Base-by-base conservation (phyloP, 2,888 invertebrate species). In the Drosophila macrospina region DNA sequence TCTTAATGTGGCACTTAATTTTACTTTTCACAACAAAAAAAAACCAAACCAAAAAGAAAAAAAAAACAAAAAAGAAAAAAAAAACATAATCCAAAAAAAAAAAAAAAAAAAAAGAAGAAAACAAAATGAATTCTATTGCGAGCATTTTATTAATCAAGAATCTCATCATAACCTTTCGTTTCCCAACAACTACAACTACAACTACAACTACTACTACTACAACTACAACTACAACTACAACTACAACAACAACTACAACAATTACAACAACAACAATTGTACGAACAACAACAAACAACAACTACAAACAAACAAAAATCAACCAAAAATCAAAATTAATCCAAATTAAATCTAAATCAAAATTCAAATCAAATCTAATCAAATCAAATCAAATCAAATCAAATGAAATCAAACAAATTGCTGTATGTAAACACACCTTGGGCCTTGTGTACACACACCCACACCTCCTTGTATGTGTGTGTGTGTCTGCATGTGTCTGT, bases 81-180 rank as follows among this genome's bases (percentile, higher is more conserved):
- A 39, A 15, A 62, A n/a, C n/a, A n/a, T n/a, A n/a, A n/a, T n/a
- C n/a, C n/a, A 10, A 16, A 37, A 62, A 44, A 54, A 52, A 50
- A 47, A 66, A 28, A 1, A 39, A 56, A 32, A 44, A 55, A 47
- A 59, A 59, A 59, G 54, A 56, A 30, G 44, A 20, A 20, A 50
- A 42, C 16, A 61, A 54, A 16, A 61, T 61, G 44, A 72, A 72
- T 70, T 74, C 26, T 72, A 69, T 73, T 79, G 60, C 69, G 70
- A 77, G 71, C 79, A 88, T 86, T 73, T 85, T 77, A 86, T 87
- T 85, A 85, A 85, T 87, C 79, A 74, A 80, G 42, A 74, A 87
- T 86, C 76, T 85, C 84, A 84, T 84, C 79, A 81, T 85, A 85
- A 82, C 85, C 80, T 86, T 85, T 86, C 80, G 84, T 85, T 85